Evolutionary conservation across 2,888 invertebrate genomes (phyloP).

Genomic region (Conistra vaccinii): DNA sequence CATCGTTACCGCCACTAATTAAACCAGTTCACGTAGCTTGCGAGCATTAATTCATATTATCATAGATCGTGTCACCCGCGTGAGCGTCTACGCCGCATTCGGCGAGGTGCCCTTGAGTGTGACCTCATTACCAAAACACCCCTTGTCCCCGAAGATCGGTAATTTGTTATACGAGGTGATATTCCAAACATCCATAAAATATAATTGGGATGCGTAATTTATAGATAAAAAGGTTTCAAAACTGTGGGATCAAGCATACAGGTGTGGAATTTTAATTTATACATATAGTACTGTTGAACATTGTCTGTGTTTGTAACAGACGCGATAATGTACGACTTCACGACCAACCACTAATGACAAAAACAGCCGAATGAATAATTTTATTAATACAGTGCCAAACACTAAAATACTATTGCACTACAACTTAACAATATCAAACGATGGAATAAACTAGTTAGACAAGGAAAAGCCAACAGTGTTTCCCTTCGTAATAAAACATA

Average conservation of each 20-base stretch:
- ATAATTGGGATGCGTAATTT: neutral
- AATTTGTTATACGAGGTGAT: conserved; percentile 28
- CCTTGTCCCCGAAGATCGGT: conserved; percentile 16
- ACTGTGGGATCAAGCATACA: too few relatives aligned
- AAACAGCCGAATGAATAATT: neutral
- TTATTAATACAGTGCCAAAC: neutral
- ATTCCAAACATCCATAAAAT: conserved; percentile 12
- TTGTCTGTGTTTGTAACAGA: conserved; percentile 8
- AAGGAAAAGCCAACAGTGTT: conserved; percentile 11
- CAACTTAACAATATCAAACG: neutral
- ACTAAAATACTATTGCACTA: neutral
- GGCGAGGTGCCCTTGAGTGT: conserved; percentile 18
- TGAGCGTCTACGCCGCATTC: conserved; percentile 21
- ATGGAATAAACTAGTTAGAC: neutral
- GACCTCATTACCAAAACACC: conserved; percentile 30
- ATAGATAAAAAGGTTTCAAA: neutral
- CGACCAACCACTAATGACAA: neutral
- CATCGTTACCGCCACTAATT: conserved; percentile 35
- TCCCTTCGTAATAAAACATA: conserved; percentile 33
- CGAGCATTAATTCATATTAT: conserved; percentile 31
- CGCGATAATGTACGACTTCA: conserved; percentile 15
- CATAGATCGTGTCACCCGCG: conserved; percentile 16
- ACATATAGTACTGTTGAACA: conserved; percentile 6
- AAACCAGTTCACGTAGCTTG: conserved; percentile 22
- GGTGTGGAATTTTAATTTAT: conserved; percentile 3